A percentile compares a stretch with the other conserved stretches of the same genome.
phyloP scores from a whole-genome alignment of 2,113 vertebrate genomes.

The Caranx melampygus region DNA sequence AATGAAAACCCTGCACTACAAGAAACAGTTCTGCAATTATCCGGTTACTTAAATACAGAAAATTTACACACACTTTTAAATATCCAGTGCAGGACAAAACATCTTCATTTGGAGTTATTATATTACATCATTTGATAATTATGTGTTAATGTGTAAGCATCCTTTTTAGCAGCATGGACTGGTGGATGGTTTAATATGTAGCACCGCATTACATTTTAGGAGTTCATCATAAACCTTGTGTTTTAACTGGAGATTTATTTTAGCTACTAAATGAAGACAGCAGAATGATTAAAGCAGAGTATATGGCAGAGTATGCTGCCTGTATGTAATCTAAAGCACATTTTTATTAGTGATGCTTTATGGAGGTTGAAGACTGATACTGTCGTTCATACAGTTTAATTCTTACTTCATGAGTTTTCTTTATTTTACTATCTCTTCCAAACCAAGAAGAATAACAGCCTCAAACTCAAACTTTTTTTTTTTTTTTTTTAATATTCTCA shows the following conservation, averaged over 20 bases:
- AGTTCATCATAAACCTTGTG: not conserved
- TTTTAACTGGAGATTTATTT: not conserved
- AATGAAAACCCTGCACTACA: not conserved
- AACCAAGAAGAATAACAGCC: not conserved
- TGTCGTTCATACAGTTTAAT: too few relatives aligned
- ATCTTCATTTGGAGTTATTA: too few relatives aligned
- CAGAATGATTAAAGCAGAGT: not conserved
- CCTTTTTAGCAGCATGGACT: not conserved
- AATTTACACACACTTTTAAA: not conserved
- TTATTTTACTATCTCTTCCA: not conserved
- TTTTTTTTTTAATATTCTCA: slow-evolving; percentile 3
- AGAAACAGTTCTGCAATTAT: not conserved
- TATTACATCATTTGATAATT: not conserved
- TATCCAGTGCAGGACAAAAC: not conserved
- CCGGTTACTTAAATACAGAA: not conserved
- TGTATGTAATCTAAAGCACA: not conserved
- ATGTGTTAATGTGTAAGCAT: too few relatives aligned
- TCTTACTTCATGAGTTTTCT: not conserved
- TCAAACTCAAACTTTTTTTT: not conserved
- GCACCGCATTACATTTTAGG: not conserved
- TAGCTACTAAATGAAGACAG: not conserved
- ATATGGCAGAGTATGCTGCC: not conserved
- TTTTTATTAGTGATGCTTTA: not conserved
- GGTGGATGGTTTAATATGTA: too few relatives aligned
- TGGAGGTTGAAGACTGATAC: not conserved